phyloP scores from a whole-genome alignment of 30 jellyfish, hydroid and myxozoan genomes.

The Clytia hemisphaerica region DNA sequence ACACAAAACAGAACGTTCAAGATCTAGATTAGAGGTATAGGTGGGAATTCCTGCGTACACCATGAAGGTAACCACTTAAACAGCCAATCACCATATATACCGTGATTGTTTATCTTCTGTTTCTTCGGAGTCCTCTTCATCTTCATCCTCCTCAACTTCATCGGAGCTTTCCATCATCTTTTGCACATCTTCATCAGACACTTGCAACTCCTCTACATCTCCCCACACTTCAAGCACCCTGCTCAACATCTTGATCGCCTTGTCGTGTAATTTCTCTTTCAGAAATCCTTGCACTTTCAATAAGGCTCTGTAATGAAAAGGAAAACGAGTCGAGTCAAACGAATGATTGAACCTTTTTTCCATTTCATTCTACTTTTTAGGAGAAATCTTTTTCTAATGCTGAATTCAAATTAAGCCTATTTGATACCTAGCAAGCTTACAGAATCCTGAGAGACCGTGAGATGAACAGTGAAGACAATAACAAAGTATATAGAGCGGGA shows the following conservation, averaged over 20 bases:
- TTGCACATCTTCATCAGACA: slow-evolving; percentile 32
- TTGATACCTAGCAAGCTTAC: no score
- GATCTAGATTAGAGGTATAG: no score
- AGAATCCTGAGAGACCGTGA: no score
- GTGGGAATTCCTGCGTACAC: no score
- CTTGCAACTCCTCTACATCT: slow-evolving; percentile 33
- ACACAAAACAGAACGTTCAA: no score
- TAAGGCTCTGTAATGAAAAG: slow-evolving; percentile 10
- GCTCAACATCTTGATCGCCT: background rate
- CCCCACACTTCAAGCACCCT: slow-evolving; percentile 7
- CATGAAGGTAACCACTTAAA: no score
- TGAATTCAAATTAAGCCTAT: no score
- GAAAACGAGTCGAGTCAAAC: background rate
- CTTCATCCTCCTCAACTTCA: slow-evolving; percentile 16
- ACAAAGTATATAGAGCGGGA: no score
- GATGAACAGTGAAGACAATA: no score
- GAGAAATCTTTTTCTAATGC: no score
- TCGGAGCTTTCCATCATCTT: slow-evolving; percentile 33
- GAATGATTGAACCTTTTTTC: background rate
- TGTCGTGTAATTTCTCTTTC: background rate
- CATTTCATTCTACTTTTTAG: no score
- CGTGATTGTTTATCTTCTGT: background rate
- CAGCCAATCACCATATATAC: no score
- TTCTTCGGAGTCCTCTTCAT: slow-evolving; percentile 31
- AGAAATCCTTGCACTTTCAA: slow-evolving; percentile 2